Conservation (phyloP, 2,797 vertebrate genomes). For the Arctocebus calabarensis region DNA sequence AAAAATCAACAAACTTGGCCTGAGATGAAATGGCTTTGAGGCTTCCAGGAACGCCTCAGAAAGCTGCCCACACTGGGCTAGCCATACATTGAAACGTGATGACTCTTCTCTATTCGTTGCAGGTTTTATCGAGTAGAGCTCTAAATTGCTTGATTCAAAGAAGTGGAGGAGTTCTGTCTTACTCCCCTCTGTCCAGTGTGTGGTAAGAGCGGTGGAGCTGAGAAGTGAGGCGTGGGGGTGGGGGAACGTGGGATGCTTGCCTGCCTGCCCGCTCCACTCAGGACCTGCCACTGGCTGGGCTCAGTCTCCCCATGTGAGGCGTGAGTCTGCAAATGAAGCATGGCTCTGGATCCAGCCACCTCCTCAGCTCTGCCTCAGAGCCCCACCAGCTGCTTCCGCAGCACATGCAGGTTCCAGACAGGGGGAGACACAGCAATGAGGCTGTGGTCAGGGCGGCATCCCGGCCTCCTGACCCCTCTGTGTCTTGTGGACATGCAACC, state of each 20-base stretch:
- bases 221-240: neutral
- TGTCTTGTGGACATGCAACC: neutral
- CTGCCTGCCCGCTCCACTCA: neutral
- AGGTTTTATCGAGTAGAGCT: neutral
- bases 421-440: fast-evolving
- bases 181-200: too few species aligned
- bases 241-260: too few species aligned
- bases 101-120: neutral
- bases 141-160: neutral
- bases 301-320: neutral
- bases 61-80: neutral
- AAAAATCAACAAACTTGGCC: neutral
- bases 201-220: neutral
- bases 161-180: neutral
- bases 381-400: neutral
- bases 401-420: neutral
- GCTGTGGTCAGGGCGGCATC: neutral
- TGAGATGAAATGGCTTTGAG: neutral
- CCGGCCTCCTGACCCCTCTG: conserved; percentile 62
- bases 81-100: neutral
- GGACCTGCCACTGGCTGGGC: neutral
- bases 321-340: neutral
- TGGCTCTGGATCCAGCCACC: neutral
- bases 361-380: neutral
- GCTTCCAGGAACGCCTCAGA: neutral